A percentile compares a stretch with the other conserved stretches of the same genome.
These are phyloP conservation scores for Muscicapa adusta DNA, from an alignment of 2,113 vertebrate species.

Conservation along the genomic window DNA sequence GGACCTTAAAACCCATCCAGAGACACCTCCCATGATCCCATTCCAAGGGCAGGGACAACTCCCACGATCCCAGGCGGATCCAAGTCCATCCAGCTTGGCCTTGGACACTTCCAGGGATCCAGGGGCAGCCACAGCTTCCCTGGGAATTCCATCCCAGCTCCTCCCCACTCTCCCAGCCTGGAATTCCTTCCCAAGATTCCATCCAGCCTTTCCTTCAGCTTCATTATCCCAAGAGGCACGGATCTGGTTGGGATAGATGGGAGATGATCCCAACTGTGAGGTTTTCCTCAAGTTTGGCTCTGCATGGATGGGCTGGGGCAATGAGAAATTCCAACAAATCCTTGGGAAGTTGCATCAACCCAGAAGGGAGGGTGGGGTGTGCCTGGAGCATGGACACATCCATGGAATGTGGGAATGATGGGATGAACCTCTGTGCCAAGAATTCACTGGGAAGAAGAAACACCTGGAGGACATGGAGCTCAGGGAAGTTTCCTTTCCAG, in stretches of 20 bases:
- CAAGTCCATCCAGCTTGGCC: not conserved
- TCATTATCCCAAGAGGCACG: rapidly evolving
- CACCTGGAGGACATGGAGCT: not conserved
- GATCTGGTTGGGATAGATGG: not conserved
- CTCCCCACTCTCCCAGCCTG: not conserved
- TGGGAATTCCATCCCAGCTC: not conserved
- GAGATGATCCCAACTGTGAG: rapidly evolving
- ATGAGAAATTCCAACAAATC: not conserved
- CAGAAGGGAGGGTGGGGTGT: rapidly evolving
- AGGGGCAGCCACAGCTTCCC: rapidly evolving
- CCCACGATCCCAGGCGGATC: not conserved
- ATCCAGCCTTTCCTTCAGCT: not conserved
- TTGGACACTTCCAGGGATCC: rapidly evolving
- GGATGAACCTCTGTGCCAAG: not conserved
- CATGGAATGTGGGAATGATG: not conserved
- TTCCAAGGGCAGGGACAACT: too few relatives aligned
- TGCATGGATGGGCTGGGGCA: rapidly evolving
- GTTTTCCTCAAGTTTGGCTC: not conserved
- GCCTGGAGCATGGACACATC: not conserved
- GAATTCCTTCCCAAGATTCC: not conserved
- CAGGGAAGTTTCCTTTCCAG: not conserved
- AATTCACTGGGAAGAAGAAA: not conserved
- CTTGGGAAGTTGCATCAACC: not conserved
- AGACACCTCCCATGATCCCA: not conserved
- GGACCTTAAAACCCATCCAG: not conserved